Percentiles rank a stretch among this genome's conserved stretches.
Conservation (phyloP, 2,888 invertebrate genomes). For the Prosopocoilus inquinatus region DNA sequence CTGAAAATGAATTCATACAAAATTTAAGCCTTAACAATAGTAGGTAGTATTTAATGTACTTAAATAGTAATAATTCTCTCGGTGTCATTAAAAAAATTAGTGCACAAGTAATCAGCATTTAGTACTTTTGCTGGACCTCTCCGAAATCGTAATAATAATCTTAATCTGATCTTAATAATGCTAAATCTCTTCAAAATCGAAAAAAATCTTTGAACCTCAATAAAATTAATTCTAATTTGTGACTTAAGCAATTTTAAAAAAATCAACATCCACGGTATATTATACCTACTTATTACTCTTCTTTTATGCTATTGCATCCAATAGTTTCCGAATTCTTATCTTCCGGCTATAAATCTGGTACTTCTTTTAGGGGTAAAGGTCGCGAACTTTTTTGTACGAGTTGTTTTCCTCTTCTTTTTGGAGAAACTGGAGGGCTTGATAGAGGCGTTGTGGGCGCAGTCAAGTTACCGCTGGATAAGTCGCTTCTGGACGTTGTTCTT, state of each 20-base stretch:
- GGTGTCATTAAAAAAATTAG: too few relatives aligned
- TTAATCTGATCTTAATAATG: too few relatives aligned
- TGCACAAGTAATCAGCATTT: too few relatives aligned
- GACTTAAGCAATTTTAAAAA: background rate
- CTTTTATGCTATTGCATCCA: background rate
- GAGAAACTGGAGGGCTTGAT: slow-evolving; percentile 73
- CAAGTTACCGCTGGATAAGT: slow-evolving; percentile 64
- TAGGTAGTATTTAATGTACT: too few relatives aligned
- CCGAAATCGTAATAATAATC: too few relatives aligned
- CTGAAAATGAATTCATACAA: too few relatives aligned
- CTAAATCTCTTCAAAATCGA: too few relatives aligned
- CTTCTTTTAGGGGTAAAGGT: slow-evolving; percentile 31
- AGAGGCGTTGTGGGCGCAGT: slow-evolving; percentile 75
- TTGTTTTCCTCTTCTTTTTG: slow-evolving; percentile 50
- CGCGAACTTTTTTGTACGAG: slow-evolving; percentile 26
- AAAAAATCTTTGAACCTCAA: too few relatives aligned
- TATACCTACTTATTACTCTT: slow-evolving; percentile 1
- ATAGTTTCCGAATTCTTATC: background rate
- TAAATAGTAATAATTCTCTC: too few relatives aligned
- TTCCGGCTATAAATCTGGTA: slow-evolving; percentile 32
- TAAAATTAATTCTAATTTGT: background rate
- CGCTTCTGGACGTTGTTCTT: slow-evolving; percentile 69
- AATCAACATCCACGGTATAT: background rate
- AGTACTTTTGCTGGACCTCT: too few relatives aligned
- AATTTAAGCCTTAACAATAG: too few relatives aligned